These are phyloP conservation scores for Amphipyra tragopoginis DNA, from an alignment of 2,888 invertebrate species.

Conservation along the genomic window DNA sequence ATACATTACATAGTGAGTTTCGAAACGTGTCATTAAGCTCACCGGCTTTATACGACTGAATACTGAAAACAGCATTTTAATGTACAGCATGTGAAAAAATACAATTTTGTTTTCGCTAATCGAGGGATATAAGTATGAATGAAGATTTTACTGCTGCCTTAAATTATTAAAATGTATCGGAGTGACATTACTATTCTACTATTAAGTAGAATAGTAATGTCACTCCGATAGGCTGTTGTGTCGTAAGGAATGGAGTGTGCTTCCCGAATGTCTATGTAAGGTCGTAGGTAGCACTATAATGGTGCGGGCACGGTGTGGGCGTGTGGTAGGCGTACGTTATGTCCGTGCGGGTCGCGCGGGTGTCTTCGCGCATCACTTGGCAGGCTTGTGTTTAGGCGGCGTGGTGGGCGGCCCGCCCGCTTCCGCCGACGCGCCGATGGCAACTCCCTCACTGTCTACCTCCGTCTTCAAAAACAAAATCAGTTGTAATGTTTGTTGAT, in stretches of 20 bases:
- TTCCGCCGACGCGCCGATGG: constrained; percentile 86
- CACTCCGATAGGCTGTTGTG: constrained; percentile 21
- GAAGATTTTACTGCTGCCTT: constrained; percentile 10
- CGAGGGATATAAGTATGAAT: constrained; percentile 20
- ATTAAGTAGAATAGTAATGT: constrained; percentile 21
- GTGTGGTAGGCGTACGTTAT: not conserved
- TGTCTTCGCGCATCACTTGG: constrained; percentile 78
- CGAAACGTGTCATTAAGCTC: constrained; percentile 28
- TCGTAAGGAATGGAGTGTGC: constrained; percentile 46
- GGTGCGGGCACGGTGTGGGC: too few relatives aligned
- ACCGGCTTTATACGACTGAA: constrained; percentile 22
- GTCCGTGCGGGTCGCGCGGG: constrained; percentile 7
- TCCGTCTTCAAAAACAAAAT: constrained; percentile 75
- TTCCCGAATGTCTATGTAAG: constrained; percentile 37
- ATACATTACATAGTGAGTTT: constrained; percentile 35
- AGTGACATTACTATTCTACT: too few relatives aligned
- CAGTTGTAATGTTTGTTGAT: not conserved
- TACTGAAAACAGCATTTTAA: constrained; percentile 36
- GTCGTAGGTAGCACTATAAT: constrained; percentile 26
- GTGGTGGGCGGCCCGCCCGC: constrained; percentile 86
- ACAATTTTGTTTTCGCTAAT: constrained; percentile 16
- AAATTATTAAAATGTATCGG: too few relatives aligned
- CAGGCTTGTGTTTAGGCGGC: constrained; percentile 84
- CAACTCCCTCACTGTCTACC: constrained; percentile 87
- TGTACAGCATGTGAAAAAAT: constrained; percentile 32